Conservation (phyloP, 1,140 invertebrate genomes). For the Drosophila saltans region DNA sequence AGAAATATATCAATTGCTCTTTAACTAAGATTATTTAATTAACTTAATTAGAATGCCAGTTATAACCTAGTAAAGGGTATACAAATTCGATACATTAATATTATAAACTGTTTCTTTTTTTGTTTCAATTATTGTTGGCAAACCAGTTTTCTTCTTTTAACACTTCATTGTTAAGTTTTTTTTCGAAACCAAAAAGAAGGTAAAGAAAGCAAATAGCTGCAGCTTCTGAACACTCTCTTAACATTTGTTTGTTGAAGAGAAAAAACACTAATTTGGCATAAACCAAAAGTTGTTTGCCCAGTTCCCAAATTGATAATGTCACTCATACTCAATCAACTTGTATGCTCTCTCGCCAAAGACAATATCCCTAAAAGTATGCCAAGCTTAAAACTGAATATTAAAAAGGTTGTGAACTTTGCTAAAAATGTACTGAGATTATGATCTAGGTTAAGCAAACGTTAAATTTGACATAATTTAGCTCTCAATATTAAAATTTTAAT, state of each 20-base stretch:
- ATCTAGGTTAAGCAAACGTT: too few relatives aligned
- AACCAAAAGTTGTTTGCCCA: background rate
- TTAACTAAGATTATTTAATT: too few relatives aligned
- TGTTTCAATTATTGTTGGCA: background rate
- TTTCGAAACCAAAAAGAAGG: background rate
- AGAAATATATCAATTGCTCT: too few relatives aligned
- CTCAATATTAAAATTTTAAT: too few relatives aligned
- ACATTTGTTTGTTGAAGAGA: background rate
- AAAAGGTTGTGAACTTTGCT: background rate
- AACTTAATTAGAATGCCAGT: too few relatives aligned
- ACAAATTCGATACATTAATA: too few relatives aligned
- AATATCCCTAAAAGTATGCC: constrained; percentile 1
- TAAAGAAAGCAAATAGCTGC: background rate
- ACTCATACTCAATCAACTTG: background rate
- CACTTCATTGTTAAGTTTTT: background rate
- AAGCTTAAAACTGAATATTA: background rate
- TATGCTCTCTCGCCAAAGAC: background rate
- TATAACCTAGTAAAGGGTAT: too few relatives aligned
- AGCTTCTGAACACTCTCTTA: background rate
- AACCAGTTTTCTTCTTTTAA: background rate
- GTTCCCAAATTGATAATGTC: background rate
- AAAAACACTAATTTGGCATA: too few relatives aligned
- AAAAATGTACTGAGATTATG: background rate
- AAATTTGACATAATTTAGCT: too few relatives aligned
- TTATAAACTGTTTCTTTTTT: background rate